Evolutionary conservation across 2,113 vertebrate species (phyloP).

Genomic region (Myrmecobius fasciatus): DNA sequence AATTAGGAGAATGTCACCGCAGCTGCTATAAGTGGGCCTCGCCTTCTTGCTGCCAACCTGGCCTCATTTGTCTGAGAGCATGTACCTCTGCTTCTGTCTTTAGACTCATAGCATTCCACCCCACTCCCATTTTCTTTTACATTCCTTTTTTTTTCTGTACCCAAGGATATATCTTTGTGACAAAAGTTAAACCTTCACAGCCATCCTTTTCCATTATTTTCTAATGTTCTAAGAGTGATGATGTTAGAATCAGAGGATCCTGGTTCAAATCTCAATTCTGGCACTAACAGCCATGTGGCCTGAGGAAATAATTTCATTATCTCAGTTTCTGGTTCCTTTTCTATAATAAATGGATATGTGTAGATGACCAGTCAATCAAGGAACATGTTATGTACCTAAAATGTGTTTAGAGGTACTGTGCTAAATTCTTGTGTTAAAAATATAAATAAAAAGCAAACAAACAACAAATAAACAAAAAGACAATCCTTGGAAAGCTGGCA

Average conservation of each 20-base stretch:
- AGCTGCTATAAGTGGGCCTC: slow-evolving; percentile 75
- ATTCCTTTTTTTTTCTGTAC: slow-evolving; percentile 24
- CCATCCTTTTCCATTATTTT: not conserved
- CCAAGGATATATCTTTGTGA: not conserved
- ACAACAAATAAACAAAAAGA: not conserved
- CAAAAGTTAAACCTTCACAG: slow-evolving; percentile 35
- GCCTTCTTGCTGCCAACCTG: not conserved
- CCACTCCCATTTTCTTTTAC: not conserved
- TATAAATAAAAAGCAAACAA: not conserved
- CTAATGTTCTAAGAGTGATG: not conserved
- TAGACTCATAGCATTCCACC: not conserved
- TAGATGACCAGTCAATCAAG: not conserved
- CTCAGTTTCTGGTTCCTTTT: not conserved
- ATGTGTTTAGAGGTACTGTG: not conserved
- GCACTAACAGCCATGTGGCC: not conserved
- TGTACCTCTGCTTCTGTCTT: slow-evolving; percentile 8
- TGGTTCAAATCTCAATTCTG: not conserved
- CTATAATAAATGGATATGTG: not conserved
- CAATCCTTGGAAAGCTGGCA: not conserved
- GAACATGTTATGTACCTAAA: not conserved
- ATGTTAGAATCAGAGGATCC: not conserved
- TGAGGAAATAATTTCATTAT: not conserved
- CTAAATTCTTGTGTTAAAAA: not conserved
- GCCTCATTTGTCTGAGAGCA: not conserved
- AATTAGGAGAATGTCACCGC: slow-evolving; percentile 76